Conservation (phyloP, 2,113 vertebrate genomes). For the Tringa solitaria region DNA sequence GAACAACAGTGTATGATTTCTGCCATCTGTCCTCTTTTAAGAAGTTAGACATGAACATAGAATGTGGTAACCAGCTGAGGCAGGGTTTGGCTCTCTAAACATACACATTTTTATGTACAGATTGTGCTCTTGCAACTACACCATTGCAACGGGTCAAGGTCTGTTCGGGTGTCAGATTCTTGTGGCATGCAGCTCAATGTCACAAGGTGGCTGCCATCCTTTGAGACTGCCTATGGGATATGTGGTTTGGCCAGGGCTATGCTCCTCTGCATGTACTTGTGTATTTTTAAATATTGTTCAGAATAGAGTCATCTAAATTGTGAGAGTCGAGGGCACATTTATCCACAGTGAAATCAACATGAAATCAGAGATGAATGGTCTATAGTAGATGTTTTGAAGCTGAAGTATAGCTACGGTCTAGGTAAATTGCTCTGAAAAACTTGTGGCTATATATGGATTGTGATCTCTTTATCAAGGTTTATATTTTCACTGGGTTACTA, state of each 20-base stretch:
- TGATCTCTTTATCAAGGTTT: neutral
- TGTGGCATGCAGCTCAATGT: rapidly evolving
- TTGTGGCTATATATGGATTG: neutral
- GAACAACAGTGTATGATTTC: constrained; percentile 24
- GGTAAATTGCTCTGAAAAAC: neutral
- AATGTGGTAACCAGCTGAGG: constrained; percentile 26
- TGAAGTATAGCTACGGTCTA: neutral
- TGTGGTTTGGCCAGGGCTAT: neutral
- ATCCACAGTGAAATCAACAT: neutral
- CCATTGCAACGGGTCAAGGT: neutral
- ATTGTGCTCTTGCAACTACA: neutral
- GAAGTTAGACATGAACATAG: neutral
- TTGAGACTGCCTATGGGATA: neutral
- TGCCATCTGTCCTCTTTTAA: constrained; percentile 35
- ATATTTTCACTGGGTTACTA: neutral
- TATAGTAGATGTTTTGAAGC: neutral
- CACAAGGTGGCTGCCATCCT: neutral
- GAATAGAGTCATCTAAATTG: neutral
- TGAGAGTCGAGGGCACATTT: neutral
- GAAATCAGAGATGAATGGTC: neutral
- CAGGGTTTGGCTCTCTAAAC: neutral
- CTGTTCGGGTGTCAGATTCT: neutral
- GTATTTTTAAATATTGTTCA: neutral
- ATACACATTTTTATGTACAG: neutral
- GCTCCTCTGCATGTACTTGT: neutral